Conservation (phyloP, 2,888 invertebrate species). For the Oegoconia quadripuncta region DNA sequence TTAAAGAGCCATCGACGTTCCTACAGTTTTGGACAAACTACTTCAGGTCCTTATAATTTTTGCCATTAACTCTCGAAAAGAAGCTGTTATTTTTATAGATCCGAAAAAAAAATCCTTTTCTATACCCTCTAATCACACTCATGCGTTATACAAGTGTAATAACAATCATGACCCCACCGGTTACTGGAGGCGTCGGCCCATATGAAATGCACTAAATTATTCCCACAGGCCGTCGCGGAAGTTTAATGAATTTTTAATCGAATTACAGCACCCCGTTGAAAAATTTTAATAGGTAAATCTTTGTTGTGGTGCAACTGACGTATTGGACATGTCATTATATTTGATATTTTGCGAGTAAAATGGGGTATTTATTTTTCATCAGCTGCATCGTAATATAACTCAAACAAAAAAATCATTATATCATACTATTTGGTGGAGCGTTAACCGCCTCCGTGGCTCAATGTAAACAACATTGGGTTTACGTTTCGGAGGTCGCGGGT, state of each 20-base stretch:
- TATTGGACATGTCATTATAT: slow-evolving; percentile 35
- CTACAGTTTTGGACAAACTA: no score
- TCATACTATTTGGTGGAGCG: no score
- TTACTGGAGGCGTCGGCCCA: slow-evolving; percentile 55
- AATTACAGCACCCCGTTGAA: slow-evolving; percentile 69
- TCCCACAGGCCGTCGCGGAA: slow-evolving; percentile 65
- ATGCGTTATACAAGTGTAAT: no score
- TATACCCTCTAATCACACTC: no score
- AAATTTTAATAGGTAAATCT: slow-evolving; percentile 71
- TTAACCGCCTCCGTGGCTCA: no score
- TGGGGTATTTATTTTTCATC: neutral
- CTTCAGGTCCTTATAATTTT: no score
- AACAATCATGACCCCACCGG: neutral
- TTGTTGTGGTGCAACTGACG: slow-evolving; percentile 48
- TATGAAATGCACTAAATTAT: slow-evolving; percentile 76
- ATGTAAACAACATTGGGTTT: no score
- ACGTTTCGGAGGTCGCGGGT: no score
- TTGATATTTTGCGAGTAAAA: slow-evolving; percentile 15
- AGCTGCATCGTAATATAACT: neutral
- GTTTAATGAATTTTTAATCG: slow-evolving; percentile 79
- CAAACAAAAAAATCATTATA: neutral
- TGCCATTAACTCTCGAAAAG: no score
- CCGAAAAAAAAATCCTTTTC: no score
- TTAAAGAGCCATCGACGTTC: no score
- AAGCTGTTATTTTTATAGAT: no score